Evolutionary conservation across 2,888 invertebrate species (phyloP).

Genomic region (Heterodera filipjevi): DNA sequence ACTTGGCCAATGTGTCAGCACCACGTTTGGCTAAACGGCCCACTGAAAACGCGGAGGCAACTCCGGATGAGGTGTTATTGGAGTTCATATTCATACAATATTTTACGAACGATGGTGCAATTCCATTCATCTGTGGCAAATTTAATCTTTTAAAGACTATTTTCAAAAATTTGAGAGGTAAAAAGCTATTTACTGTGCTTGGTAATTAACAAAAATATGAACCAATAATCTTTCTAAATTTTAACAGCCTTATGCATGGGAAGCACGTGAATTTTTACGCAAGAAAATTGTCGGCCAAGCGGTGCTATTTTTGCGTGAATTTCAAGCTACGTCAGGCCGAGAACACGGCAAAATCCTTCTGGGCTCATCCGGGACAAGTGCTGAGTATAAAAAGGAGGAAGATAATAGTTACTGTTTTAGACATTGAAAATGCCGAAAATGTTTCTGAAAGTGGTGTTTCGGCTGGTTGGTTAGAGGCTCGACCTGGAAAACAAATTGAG

Average conservation of each 20-base stretch:
- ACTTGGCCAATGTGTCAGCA: slow-evolving; percentile 86
- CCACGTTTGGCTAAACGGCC: slow-evolving; percentile 85
- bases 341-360: slow-evolving; percentile 73
- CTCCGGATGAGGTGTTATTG: slow-evolving; percentile 54
- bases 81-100: too few species aligned
- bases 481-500: slow-evolving; percentile 66
- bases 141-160: too few species aligned
- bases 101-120: too few species aligned
- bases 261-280: slow-evolving; percentile 89
- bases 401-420: background rate
- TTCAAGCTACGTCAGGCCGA: slow-evolving; percentile 78
- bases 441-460: slow-evolving; percentile 83
- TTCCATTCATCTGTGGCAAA: too few species aligned
- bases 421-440: slow-evolving; percentile 77
- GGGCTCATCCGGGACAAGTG: slow-evolving; percentile 53
- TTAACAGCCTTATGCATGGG: slow-evolving; percentile 89
- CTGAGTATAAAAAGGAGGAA: background rate
- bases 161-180: too few species aligned
- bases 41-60: slow-evolving; percentile 68
- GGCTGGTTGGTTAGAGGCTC: slow-evolving; percentile 85
- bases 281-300: slow-evolving; percentile 80
- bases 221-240: too few species aligned
- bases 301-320: slow-evolving; percentile 80
- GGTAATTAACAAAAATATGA: too few species aligned
- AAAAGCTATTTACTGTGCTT: too few species aligned